Base-by-base conservation (phyloP, 2,113 vertebrate genomes). In the Gallinago jamesoni region DNA sequence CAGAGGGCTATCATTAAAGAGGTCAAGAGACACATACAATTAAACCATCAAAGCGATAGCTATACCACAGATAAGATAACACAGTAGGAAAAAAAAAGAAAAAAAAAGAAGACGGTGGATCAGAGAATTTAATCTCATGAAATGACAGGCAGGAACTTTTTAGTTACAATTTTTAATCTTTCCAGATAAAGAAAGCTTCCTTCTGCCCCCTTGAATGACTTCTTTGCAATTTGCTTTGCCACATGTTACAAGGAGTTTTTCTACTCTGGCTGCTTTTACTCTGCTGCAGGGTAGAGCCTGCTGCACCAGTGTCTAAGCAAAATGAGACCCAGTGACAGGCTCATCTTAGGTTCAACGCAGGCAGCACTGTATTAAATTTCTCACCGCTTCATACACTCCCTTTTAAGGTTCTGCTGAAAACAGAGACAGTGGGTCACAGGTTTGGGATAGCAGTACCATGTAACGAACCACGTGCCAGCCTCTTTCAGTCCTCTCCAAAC, bases 61-160 rank as follows among this genome's bases (percentile, higher is more conserved):
- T 67, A 55, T 52, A 83, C 35, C 28, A 72, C 31, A 92, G 87
- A 70, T 95, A 95, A 96, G 81, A 93, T 86, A 95, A 93, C 41
- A 18, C 7, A 59, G 37, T 20, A 81, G 19, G 9, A 6, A 12
- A 25, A 69, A 18, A 77, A 25, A 48, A 15, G 64, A 73, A 19
- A 30, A 55, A n/a, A 88, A 82, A 88, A 82, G 75, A 85, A 17
- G 11, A 78, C 3, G 4, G 68, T 55, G 33, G n/a, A 66, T 76
- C 55, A 83, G 28, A 81, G 48, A 90, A 86, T 74, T 86, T 70
- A 92, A 72, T 90, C 82, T 88, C 2, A 2, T 7, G 18, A 70
- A 85, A 91, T 67, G 59, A 84, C 41, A 96, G n/a, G 52, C 43
- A 90, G 47, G 18, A 88, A 83, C 41, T 47, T 84, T 90, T 87